Base-by-base conservation (phyloP, 2,888 invertebrate species). In the Drosophila falleni region DNA sequence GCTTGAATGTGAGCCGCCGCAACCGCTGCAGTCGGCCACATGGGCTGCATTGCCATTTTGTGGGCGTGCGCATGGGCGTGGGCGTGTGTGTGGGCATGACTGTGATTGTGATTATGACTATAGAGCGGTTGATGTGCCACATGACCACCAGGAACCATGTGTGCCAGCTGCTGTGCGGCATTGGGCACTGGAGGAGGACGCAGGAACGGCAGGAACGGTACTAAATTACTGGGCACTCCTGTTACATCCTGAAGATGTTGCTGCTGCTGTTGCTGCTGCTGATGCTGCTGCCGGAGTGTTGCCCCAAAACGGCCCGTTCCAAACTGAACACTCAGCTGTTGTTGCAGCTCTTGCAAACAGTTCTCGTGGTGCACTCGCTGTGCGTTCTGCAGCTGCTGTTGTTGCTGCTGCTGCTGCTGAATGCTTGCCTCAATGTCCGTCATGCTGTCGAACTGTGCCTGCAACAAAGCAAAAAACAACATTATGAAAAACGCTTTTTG, bases 1-100 rank as follows among this genome's bases (percentile, higher is more conserved):
- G 91, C 92, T 65, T 92, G 92, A 39, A 96, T 94, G 89, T 96
- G 96, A 0, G 95, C 95, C 16, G 96, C 93, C 89, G 96, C 96
- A 2, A 96, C 95, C 1, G 96, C 95, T 15, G 96, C 95, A 59
- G 96, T 95, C 3, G 92, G 90, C 92, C 92, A 92, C 72, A 92
- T 90, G 3, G 92, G 91, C 51, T 91, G 91, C 63, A 91, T 70
- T 93, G 91, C 56, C 62, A 85, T 62, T 44, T 77, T 80, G 35
- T 80, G 77, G 55, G 80, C 76, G 29, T 81, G 72, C 3, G 46
- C 37, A 15, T 62, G 61, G 5, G 8, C 6, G 9, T 31, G 31
- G 9, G 6, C 6, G 31, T 31, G 31, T 1, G 8, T 10, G 9
- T 31, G 31, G 2, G 6, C 6, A 8, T 31, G 29, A 1, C 8